These are phyloP conservation scores for Zosterops pallidus DNA, from an alignment of 2,113 vertebrate species.

Conservation along the genomic window DNA sequence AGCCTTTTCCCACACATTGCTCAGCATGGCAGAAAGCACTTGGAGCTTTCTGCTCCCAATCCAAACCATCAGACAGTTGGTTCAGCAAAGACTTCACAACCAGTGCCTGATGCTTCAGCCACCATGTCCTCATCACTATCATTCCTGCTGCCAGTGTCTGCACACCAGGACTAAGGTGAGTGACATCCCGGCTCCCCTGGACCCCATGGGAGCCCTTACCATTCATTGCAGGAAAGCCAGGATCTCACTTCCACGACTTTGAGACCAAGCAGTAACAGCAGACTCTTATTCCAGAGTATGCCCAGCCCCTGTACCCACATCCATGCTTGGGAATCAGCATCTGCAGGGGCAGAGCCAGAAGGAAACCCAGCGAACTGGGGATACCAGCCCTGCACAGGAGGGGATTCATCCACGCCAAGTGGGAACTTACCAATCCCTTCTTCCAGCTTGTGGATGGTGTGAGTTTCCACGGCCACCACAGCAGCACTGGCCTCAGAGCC, in stretches of 20 bases:
- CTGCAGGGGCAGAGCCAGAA: conserved; percentile 43
- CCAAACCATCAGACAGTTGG: neutral
- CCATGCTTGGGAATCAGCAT: conserved; percentile 27
- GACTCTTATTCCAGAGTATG: conserved; percentile 23
- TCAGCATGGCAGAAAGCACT: neutral
- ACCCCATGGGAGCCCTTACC: conserved; percentile 9
- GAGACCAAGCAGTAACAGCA: conserved; percentile 47
- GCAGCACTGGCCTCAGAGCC: conserved; percentile 78
- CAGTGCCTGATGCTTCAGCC: neutral
- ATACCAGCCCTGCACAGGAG: neutral
- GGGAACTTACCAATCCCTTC: conserved; percentile 79
- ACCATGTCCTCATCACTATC: neutral
- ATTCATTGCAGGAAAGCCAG: conserved; percentile 23
- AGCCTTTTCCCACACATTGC: neutral
- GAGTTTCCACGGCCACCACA: conserved; percentile 87
- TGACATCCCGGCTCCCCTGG: conserved; percentile 4
- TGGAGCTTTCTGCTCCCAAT: neutral
- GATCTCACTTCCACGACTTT: conserved; percentile 36
- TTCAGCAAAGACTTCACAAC: neutral
- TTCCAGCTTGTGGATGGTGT: conserved; percentile 83
- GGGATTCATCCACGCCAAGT: neutral
- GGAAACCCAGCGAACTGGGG: neutral
- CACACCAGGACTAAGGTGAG: neutral
- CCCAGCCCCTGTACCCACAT: conserved; percentile 41
- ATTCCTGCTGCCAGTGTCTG: neutral